These are phyloP conservation scores for Lampris megalopsis DNA, from an alignment of 2,113 vertebrate species.

Conservation along the genomic window DNA sequence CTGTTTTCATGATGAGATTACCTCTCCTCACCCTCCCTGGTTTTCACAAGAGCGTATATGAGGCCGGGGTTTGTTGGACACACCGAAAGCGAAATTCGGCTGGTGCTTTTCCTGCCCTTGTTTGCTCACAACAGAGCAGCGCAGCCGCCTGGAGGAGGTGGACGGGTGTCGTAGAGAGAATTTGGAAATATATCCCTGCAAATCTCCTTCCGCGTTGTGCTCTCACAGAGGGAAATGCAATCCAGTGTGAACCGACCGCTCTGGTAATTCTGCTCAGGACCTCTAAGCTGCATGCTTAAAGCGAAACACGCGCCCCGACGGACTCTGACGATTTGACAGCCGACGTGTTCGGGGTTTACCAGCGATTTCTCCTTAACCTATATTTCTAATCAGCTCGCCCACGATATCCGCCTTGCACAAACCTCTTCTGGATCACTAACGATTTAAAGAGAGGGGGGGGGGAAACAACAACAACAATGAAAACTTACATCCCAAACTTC, in stretches of 20 bases:
- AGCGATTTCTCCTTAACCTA: constrained; percentile 25
- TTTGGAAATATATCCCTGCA: background rate
- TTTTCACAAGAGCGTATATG: constrained; percentile 19
- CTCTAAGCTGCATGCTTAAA: constrained; percentile 32
- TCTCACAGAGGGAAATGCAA: constrained; percentile 16
- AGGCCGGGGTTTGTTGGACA: background rate
- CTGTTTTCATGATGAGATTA: constrained; percentile 13
- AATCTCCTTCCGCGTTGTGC: constrained; percentile 1
- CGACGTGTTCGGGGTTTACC: constrained; percentile 51
- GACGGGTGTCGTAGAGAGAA: background rate
- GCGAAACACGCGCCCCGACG: constrained; percentile 31
- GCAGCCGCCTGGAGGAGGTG: no score
- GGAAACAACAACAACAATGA: constrained; percentile 33
- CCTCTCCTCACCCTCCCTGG: constrained; percentile 6
- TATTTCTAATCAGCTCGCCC: constrained; percentile 59
- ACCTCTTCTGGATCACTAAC: constrained; percentile 33
- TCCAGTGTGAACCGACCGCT: constrained; percentile 17
- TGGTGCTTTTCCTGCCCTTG: background rate
- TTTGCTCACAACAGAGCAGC: background rate
- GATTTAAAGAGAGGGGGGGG: no score
- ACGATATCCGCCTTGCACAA: constrained; percentile 38
- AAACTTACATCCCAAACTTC: constrained; percentile 50
- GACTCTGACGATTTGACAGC: constrained; percentile 71
- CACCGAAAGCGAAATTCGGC: constrained; percentile 9
- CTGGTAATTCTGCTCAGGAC: constrained; percentile 5